Base-by-base conservation (phyloP, 2,888 invertebrate species). In the Microplitis deprimator region DNA sequence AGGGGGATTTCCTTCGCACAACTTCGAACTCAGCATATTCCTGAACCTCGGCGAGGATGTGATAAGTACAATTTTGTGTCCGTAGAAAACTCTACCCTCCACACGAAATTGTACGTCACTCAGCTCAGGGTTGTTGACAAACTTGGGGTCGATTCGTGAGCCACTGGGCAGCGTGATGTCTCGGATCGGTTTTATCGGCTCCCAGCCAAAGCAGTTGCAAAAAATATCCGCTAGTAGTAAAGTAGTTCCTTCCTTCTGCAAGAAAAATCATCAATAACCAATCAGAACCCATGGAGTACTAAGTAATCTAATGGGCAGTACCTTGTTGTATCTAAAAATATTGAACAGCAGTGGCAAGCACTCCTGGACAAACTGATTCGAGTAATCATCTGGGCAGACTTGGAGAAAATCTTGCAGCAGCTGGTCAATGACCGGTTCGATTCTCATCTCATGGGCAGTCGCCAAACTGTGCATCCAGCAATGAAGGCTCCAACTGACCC, bases 91-190 rank as follows among this genome's bases (percentile, higher is more conserved):
- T 80, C 96, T 93, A 0, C 96, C 97, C 89, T 97, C 97, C 73
- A 97, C 97, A 86, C 96, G 93, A 90, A 97, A 97, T 76, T 96
- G 96, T 40, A 97, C 97, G 88, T 97, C 97, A 83, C 96, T 96
- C 60, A 97, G 92, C 86, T 97, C 96, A 0, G 97, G 96, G 91
- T 97, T 97, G 91, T 97, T 98, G 81, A 98, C 97, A 90, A 96
- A 98, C 86, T 96, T 95, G 0, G 97, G 96, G 91, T 98, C 97
- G 83, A 97, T 96, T 78, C 96, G 92, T 0, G 96, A 95, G 60
- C 94, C 93, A 38, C 91, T 91, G 1, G 94, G 93, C 40, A 94
- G 91, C 2, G 92, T 90, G 50, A 93, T 93, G 84, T 94, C 94
- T 82, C 93, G 92, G n/a, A 95, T 93, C 0, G 93, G 92, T 83